Evolutionary conservation across 2,888 invertebrate genomes (phyloP).

Genomic region (Alentia gelatinosa): DNA sequence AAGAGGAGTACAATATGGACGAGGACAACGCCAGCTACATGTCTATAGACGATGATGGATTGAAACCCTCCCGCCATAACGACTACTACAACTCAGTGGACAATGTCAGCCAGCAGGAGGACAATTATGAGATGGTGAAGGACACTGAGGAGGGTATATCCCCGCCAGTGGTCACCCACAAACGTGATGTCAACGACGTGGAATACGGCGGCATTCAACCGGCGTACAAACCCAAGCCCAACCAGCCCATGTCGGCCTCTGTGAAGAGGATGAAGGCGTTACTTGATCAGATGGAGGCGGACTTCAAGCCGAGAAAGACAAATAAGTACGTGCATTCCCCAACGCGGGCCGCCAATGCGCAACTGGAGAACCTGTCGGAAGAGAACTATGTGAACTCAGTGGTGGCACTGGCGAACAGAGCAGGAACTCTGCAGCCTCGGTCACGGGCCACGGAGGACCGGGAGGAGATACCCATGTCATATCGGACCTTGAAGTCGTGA

Average conservation of each 20-base stretch:
- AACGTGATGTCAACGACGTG: neutral
- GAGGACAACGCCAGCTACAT: neutral
- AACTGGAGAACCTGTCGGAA: neutral
- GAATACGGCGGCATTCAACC: neutral
- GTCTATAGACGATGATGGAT: neutral
- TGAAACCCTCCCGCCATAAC: neutral
- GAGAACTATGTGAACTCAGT: slow-evolving; percentile 30
- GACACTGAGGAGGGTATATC: neutral
- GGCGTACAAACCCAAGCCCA: neutral
- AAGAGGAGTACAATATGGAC: neutral
- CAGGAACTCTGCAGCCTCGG: neutral
- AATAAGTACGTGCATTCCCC: neutral
- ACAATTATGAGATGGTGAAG: neutral
- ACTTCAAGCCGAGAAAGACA: slow-evolving; percentile 22
- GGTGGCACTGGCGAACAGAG: neutral
- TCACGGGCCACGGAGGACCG: neutral
- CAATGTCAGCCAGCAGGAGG: neutral
- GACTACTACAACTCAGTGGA: slow-evolving; percentile 5
- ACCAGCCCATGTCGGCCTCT: neutral
- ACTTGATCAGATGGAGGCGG: neutral
- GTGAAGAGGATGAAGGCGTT: neutral
- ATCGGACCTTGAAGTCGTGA: neutral
- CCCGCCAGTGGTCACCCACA: neutral
- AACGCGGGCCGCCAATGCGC: neutral
- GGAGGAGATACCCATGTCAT: neutral